A percentile compares a stretch with the other conserved stretches of the same genome.
phyloP scores from a whole-genome alignment of 1,140 invertebrate genomes.

The Trachelipus rathkii region DNA sequence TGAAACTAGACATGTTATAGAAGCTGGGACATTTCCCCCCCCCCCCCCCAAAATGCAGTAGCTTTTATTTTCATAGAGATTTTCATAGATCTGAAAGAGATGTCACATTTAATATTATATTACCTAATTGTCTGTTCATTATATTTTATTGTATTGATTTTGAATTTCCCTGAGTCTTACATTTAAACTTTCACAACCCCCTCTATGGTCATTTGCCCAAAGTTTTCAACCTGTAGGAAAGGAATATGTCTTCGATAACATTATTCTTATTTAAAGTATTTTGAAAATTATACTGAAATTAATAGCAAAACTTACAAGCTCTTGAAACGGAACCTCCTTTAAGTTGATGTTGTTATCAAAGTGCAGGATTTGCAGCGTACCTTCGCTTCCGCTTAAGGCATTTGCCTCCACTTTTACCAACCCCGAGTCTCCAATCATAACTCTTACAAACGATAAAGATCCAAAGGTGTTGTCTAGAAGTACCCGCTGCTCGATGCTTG shows the following conservation, averaged over 20 bases:
- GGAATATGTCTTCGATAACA: neutral
- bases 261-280: neutral
- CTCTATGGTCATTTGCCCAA: too few relatives aligned
- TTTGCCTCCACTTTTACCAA: neutral
- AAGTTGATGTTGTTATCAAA: neutral
- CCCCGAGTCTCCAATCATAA: neutral
- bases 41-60: too few relatives aligned
- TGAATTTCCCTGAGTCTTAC: neutral
- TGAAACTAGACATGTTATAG: too few relatives aligned
- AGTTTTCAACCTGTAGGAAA: too few relatives aligned
- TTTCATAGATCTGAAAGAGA: too few relatives aligned
- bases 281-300: neutral
- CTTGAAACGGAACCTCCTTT: neutral
- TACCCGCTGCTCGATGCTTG: neutral
- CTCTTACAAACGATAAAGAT: neutral
- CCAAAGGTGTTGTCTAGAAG: neutral
- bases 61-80: too few relatives aligned
- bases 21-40: too few relatives aligned
- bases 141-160: neutral
- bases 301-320: neutral
- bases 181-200: neutral
- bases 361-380: neutral
- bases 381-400: neutral
- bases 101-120: too few relatives aligned
- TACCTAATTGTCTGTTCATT: too few relatives aligned